Conservation (phyloP, 2,797 vertebrate species). For the Lepilemur septentrionalis region DNA sequence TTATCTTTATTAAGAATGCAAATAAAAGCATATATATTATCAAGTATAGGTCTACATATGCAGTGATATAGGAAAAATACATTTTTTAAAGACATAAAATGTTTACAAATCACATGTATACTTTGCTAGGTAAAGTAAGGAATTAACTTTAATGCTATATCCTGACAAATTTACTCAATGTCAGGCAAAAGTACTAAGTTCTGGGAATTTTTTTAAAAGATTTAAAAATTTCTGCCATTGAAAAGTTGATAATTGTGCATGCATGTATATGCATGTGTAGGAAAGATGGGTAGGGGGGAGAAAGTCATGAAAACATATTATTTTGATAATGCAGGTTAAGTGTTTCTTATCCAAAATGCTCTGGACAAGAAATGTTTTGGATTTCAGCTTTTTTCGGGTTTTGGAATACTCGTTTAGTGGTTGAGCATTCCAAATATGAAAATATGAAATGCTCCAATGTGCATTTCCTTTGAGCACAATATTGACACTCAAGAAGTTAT, state of each 20-base stretch:
- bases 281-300: not conserved
- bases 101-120: not conserved
- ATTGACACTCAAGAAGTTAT: not conserved
- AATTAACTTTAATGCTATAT: not conserved
- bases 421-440: not conserved
- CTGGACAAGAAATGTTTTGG: not conserved
- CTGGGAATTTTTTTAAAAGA: not conserved
- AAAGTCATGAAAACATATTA: constrained; percentile 23
- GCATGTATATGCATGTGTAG: not conserved
- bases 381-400: not conserved
- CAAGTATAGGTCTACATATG: not conserved
- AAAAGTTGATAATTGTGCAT: not conserved
- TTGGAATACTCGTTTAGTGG: not conserved
- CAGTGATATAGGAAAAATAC: not conserved
- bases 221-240: not conserved
- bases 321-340: not conserved
- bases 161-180: not conserved
- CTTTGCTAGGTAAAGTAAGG: not conserved
- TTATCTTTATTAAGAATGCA: not conserved
- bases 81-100: not conserved
- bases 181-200: not conserved
- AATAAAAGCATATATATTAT: not conserved
- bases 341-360: not conserved
- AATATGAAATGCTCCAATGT: not conserved
- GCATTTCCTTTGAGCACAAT: not conserved